phyloP scores from a whole-genome alignment of 2,797 vertebrate genomes.

The Argyrosomus regius region DNA sequence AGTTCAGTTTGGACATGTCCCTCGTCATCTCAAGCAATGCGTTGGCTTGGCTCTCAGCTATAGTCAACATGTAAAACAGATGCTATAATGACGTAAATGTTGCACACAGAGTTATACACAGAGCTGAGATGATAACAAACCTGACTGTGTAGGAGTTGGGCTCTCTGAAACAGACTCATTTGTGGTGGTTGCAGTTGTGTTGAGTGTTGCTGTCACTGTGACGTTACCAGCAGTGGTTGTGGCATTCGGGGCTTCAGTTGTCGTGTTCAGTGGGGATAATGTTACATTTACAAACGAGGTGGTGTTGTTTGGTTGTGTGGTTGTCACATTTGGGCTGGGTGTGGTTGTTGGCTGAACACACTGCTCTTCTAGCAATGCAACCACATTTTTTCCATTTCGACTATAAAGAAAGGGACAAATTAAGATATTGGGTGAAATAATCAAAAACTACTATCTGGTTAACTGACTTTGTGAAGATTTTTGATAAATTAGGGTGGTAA shows the following conservation, averaged over 20 bases:
- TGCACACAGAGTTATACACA: not conserved
- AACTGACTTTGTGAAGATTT: no score
- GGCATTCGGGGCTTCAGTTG: not conserved
- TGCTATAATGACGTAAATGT: not conserved
- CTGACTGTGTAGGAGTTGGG: constrained; percentile 18
- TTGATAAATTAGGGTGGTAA: not conserved
- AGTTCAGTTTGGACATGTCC: constrained; percentile 75
- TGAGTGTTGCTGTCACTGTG: constrained; percentile 2
- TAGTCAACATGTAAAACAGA: constrained; percentile 2
- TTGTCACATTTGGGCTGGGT: constrained; percentile 34
- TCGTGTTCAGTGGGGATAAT: constrained; percentile 19
- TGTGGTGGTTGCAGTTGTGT: constrained; percentile 6
- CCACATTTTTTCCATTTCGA: constrained; percentile 33
- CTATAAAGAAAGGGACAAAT: constrained; percentile 57
- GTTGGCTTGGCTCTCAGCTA: constrained; percentile 43
- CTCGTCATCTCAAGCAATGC: constrained; percentile 69
- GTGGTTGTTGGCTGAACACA: constrained; percentile 48
- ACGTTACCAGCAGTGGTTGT: constrained; percentile 5
- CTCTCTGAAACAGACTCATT: not conserved
- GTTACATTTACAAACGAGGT: constrained; percentile 12
- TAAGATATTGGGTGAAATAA: not conserved
- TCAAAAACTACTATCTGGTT: no score
- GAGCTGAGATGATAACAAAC: constrained; percentile 24
- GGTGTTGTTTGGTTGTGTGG: constrained; percentile 22
- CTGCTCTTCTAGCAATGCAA: constrained; percentile 49